Conservation (phyloP, 1,140 invertebrate genomes). For the Neodiprion pinetum region DNA sequence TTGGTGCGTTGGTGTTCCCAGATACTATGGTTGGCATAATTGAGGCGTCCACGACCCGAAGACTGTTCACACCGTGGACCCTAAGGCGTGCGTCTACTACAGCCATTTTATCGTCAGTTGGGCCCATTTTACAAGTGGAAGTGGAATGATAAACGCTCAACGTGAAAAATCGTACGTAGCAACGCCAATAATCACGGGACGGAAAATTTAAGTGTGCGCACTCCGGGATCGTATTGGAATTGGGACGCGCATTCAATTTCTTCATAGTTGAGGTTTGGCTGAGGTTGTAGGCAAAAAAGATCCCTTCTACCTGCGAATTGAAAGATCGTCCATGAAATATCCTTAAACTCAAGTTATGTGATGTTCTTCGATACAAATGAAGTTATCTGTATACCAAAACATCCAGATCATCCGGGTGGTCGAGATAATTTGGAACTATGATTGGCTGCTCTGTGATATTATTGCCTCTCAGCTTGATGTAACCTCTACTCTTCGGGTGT, state of each 20-base stretch:
- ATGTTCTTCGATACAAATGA: slow-evolving; percentile 14
- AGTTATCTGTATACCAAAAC: slow-evolving; percentile 64
- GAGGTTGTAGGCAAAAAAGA: slow-evolving; percentile 74
- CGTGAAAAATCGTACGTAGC: not conserved
- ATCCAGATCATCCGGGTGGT: slow-evolving; percentile 70
- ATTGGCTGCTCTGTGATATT: slow-evolving; percentile 78
- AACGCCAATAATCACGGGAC: not conserved
- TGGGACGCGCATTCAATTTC: slow-evolving; percentile 68
- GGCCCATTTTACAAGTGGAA: not conserved
- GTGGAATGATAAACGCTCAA: not conserved
- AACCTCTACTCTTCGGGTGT: slow-evolving; percentile 77
- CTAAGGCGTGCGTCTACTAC: too few relatives aligned
- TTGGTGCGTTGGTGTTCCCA: too few relatives aligned
- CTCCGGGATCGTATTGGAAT: slow-evolving; percentile 70
- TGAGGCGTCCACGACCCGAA: too few relatives aligned
- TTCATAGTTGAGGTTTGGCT: slow-evolving; percentile 73
- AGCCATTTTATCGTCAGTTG: not conserved
- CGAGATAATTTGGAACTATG: slow-evolving; percentile 82
- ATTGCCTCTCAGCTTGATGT: slow-evolving; percentile 68
- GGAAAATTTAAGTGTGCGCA: slow-evolving; percentile 64
- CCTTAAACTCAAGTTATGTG: too few relatives aligned
- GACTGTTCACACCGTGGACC: too few relatives aligned
- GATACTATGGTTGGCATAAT: too few relatives aligned
- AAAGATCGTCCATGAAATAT: too few relatives aligned
- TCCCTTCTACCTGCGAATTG: slow-evolving; percentile 65